Conservation (phyloP, 2,113 vertebrate species). For the Cephalopholis sonnerati region DNA sequence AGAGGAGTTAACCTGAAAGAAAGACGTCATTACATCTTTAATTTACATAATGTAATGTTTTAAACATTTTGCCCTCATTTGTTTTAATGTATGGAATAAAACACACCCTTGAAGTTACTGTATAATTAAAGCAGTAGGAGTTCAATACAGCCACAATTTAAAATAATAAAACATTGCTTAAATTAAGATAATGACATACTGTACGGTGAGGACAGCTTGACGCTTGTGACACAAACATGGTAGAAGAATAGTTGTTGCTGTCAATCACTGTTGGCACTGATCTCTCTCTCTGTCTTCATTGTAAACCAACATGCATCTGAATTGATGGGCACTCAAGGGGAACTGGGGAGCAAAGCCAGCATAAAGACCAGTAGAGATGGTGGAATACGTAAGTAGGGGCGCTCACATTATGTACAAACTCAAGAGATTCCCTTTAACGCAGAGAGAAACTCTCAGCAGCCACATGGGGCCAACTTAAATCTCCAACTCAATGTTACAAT, state of each 20-base stretch:
- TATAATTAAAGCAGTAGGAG: constrained; percentile 21
- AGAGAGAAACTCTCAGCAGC: constrained; percentile 45
- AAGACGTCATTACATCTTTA: neutral
- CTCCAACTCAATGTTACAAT: constrained; percentile 50
- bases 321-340: constrained; percentile 52
- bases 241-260: constrained; percentile 46
- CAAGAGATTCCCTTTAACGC: constrained; percentile 53
- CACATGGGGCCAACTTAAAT: constrained; percentile 49
- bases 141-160: constrained; percentile 2
- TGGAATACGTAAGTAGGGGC: constrained; percentile 34
- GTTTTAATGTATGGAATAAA: neutral
- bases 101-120: neutral
- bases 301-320: constrained; percentile 58
- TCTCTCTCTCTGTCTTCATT: constrained; percentile 53
- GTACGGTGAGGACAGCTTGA: constrained; percentile 39
- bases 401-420: constrained; percentile 42
- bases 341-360: constrained; percentile 54
- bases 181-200: constrained; percentile 50
- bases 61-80: neutral
- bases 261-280: constrained; percentile 68
- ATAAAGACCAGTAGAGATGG: constrained; percentile 42
- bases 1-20: neutral
- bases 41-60: too few species aligned
- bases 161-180: constrained; percentile 1
- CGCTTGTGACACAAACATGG: constrained; percentile 45